A percentile compares a stretch with the other conserved stretches of the same genome.
Conservation (phyloP, 2,797 vertebrate species). For the Parauchenoglanis ngamensis region DNA sequence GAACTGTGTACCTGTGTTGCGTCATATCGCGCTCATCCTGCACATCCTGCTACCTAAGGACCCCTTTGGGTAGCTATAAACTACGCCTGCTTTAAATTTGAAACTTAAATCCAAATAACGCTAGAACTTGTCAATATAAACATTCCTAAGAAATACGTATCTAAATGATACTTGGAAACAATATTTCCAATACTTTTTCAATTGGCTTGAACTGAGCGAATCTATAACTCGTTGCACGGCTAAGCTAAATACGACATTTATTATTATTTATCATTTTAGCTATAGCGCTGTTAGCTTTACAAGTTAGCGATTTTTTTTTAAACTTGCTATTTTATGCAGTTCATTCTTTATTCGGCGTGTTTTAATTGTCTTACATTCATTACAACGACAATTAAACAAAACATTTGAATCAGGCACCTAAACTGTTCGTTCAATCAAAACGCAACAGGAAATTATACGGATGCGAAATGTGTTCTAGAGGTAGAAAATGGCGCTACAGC, state of each 20-base stretch:
- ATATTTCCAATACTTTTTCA: background rate
- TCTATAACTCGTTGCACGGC: background rate
- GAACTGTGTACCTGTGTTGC: slow-evolving; percentile 1
- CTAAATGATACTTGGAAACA: background rate
- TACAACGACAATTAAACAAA: background rate
- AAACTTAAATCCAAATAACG: background rate
- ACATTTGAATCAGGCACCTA: background rate
- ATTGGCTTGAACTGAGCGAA: background rate
- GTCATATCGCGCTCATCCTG: background rate
- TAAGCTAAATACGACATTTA: background rate
- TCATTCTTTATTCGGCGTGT: background rate
- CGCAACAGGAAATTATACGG: background rate
- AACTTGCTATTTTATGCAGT: no score
- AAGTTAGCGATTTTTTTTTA: background rate
- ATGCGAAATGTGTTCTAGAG: background rate
- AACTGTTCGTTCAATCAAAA: background rate
- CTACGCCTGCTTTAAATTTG: background rate
- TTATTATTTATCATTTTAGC: background rate
- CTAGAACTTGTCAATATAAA: background rate
- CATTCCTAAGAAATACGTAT: background rate
- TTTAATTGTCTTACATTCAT: background rate
- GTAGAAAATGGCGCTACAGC: background rate
- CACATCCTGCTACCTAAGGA: background rate
- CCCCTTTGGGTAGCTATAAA: background rate
- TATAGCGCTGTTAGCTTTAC: background rate